Evolutionary conservation across 2,888 invertebrate species (phyloP).

Genomic region (Drosophila lacicola): DNA sequence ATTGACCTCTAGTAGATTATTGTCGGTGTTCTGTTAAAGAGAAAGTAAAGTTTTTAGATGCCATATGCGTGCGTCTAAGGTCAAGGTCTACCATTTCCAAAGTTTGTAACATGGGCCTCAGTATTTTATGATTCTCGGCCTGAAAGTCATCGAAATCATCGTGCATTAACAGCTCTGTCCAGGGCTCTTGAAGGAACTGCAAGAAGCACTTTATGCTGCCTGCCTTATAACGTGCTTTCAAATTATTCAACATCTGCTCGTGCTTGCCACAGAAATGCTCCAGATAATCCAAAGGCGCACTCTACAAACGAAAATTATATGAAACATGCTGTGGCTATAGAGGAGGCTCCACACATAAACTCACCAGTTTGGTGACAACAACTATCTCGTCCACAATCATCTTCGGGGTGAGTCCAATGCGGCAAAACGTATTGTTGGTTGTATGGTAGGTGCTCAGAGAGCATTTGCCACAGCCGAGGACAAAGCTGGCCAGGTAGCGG

Average conservation of each 20-base stretch:
- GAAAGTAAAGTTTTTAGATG: not conserved
- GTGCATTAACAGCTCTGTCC: slow-evolving; percentile 77
- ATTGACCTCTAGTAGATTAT: slow-evolving; percentile 36
- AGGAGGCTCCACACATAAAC: not conserved
- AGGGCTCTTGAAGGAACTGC: slow-evolving; percentile 71
- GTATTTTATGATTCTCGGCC: slow-evolving; percentile 39
- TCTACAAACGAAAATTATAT: slow-evolving; percentile 14
- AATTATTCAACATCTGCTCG: slow-evolving; percentile 74
- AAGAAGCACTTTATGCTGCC: slow-evolving; percentile 65
- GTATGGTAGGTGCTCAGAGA: slow-evolving; percentile 56
- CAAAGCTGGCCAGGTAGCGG: slow-evolving; percentile 60
- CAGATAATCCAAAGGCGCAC: slow-evolving; percentile 62
- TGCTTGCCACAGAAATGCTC: slow-evolving; percentile 78
- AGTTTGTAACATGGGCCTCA: slow-evolving; percentile 31
- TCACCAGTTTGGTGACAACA: slow-evolving; percentile 71
- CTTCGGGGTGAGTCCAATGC: slow-evolving; percentile 65
- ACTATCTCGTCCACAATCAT: slow-evolving; percentile 78
- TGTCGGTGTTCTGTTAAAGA: not conserved
- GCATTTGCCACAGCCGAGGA: slow-evolving; percentile 33
- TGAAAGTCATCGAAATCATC: slow-evolving; percentile 66
- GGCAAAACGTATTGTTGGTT: slow-evolving; percentile 63
- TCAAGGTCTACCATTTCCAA: slow-evolving; percentile 6
- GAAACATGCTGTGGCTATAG: too few species aligned
- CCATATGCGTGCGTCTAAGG: not conserved
- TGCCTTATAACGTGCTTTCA: slow-evolving; percentile 54